These are phyloP conservation scores for Scarus forsteni DNA, from an alignment of 2,797 vertebrate species.

Conservation along the genomic window DNA sequence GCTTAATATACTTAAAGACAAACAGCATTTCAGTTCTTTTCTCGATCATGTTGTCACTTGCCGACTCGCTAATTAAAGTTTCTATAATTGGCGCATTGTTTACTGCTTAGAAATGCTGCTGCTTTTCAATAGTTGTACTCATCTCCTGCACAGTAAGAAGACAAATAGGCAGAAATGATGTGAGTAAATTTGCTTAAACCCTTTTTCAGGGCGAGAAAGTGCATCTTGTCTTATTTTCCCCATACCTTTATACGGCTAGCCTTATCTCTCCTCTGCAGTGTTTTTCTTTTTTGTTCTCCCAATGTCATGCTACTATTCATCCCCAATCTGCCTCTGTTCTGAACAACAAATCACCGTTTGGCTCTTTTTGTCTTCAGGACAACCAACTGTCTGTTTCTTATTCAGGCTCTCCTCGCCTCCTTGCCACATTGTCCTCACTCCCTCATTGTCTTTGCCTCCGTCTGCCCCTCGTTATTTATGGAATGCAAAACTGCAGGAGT, in stretches of 20 bases:
- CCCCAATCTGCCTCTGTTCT: conserved; percentile 82
- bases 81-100: not conserved
- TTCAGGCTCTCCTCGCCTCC: conserved; percentile 77
- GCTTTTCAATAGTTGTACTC: conserved; percentile 27
- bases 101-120: conserved; percentile 19
- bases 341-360: conserved; percentile 83
- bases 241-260: conserved; percentile 66
- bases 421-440: conserved; percentile 78
- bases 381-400: conserved; percentile 82
- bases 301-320: conserved; percentile 86
- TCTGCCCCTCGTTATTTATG: conserved; percentile 81
- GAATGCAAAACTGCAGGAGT: conserved; percentile 67
- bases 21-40: not conserved
- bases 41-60: conserved; percentile 4
- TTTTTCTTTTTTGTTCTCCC: conserved; percentile 84
- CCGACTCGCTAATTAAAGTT: conserved; percentile 1
- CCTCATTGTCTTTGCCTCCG: conserved; percentile 77
- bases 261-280: conserved; percentile 85
- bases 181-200: conserved; percentile 65
- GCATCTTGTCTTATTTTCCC: conserved; percentile 61
- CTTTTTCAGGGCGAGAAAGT: conserved; percentile 60
- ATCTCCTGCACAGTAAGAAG: conserved; percentile 25
- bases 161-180: conserved; percentile 57
- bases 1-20: too few relatives aligned
- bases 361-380: conserved; percentile 84